These are phyloP conservation scores for Drosophila hydei DNA, from an alignment of 1,140 invertebrate genomes.

Conservation along the genomic window DNA sequence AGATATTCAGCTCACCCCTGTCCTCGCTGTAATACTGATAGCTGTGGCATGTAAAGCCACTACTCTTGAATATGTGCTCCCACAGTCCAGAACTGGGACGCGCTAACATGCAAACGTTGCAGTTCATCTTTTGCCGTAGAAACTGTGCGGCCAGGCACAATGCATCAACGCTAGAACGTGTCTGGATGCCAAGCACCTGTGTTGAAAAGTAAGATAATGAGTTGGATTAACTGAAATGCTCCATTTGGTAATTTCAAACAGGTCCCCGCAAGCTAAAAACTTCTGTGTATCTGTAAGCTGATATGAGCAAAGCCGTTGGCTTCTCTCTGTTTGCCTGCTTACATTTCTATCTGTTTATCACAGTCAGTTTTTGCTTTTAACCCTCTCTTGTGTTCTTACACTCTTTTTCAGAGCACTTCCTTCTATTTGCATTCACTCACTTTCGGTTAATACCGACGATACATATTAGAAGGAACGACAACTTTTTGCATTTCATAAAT, in stretches of 20 bases:
- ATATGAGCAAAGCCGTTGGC: no score
- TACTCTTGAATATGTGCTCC: constrained; percentile 92
- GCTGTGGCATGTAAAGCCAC: constrained; percentile 92
- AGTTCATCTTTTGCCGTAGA: constrained; percentile 89
- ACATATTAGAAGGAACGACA: no score
- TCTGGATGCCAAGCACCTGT: constrained; percentile 94
- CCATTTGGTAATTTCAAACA: no score
- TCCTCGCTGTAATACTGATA: constrained; percentile 96
- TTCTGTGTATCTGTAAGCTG: no score
- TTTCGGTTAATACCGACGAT: background rate
- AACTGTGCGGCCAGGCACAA: constrained; percentile 95
- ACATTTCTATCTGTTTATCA: no score
- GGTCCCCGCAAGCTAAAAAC: no score
- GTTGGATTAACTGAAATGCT: background rate
- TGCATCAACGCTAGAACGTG: constrained; percentile 96
- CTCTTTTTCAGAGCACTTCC: background rate
- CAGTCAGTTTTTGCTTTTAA: no score
- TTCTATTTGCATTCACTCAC: background rate
- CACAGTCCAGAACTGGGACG: constrained; percentile 98
- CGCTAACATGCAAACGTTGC: constrained; percentile 93
- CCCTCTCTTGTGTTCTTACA: background rate
- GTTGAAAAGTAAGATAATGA: background rate
- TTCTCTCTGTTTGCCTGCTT: no score
- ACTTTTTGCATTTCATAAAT: no score
- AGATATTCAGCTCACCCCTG: constrained; percentile 91